Evolutionary conservation across 2,888 invertebrate species (phyloP), one percentile per base, ranked within the genome.

Genomic region (Lycophotia porphyrea): DNA sequence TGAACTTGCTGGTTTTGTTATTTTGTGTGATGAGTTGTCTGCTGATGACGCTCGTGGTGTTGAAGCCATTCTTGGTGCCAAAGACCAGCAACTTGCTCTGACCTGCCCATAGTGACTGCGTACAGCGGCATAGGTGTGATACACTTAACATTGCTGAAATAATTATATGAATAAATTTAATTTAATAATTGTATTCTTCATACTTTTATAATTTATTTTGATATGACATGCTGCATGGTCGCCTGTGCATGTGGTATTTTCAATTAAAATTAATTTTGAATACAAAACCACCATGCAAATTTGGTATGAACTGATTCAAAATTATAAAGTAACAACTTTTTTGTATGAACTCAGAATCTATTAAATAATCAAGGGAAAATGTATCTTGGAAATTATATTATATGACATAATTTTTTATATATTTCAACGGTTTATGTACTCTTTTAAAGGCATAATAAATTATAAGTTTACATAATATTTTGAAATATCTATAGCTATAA

Each of bases 91-190:
- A 84, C 74, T 90, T 91, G 77, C 85, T 91, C 47, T 91, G 91
- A 3, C 85, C 91, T 0, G 81, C 84, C 74, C 93, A 87, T 55
- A 94, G 73, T 0, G 92, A 88, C 69, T 91, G 90, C 0, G 92
- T 85, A 76, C 94, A 95, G 55, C 95, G 93, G 78, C 95, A 95
- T 15, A 95, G 75, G 8, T 93, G 92, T 9, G 92, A 87, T 55
- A 93, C 87, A 82, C 92, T 93, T 92, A 96, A 93, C 90, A 97
- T 93, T 66, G 91, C 93, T 91, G 76, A 27, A 86, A 82, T 4
- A 58, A 31, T 1, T 4, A 58, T 18, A 18, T 18, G 7, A 15
- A 52, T 13, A 39, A 39, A 9, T n/a, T n/a, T 11, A 4, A 55
- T 55, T 55, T 55, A 18, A 31, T 31, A 3, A 31, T 18, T 31